Evolutionary conservation across 1,140 invertebrate genomes (phyloP).

Genomic region (Acromyrmex charruanus): DNA sequence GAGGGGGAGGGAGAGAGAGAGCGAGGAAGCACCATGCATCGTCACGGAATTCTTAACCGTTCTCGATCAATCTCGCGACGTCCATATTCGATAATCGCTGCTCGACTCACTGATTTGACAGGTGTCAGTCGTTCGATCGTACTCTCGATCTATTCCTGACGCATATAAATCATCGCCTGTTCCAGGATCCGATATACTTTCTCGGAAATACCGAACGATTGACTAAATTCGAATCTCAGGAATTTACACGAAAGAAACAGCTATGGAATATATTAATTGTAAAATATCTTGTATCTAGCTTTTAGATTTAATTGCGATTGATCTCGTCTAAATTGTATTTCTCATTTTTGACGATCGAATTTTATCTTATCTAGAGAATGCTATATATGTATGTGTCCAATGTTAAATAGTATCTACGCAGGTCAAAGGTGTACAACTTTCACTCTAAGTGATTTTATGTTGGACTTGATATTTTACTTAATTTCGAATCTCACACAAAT

Average conservation of each 20-base stretch:
- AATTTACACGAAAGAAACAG: background rate
- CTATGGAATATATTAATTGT: background rate
- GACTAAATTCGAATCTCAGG: slow-evolving; percentile 8
- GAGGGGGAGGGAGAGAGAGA: slow-evolving; percentile 58
- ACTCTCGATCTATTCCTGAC: background rate
- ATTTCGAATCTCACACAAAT: slow-evolving; percentile 18
- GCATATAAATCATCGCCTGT: background rate
- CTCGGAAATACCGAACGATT: background rate
- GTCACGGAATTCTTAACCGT: slow-evolving; percentile 85
- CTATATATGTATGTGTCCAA: background rate
- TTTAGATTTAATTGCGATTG: slow-evolving; percentile 13
- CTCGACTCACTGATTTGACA: slow-evolving; percentile 43
- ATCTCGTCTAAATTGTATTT: slow-evolving; percentile 2
- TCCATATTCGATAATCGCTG: background rate
- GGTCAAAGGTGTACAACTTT: background rate
- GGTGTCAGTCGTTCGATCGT: slow-evolving; percentile 36
- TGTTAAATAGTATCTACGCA: background rate
- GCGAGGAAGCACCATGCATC: slow-evolving; percentile 80
- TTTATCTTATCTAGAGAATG: background rate
- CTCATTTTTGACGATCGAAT: background rate
- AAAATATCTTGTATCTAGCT: background rate
- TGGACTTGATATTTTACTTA: slow-evolving; percentile 38
- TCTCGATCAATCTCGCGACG: slow-evolving; percentile 80
- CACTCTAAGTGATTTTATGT: slow-evolving; percentile 24
- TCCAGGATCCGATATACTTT: slow-evolving; percentile 1